phyloP scores from a whole-genome alignment of 2,888 invertebrate species.

The Cerceris ruficornis region DNA sequence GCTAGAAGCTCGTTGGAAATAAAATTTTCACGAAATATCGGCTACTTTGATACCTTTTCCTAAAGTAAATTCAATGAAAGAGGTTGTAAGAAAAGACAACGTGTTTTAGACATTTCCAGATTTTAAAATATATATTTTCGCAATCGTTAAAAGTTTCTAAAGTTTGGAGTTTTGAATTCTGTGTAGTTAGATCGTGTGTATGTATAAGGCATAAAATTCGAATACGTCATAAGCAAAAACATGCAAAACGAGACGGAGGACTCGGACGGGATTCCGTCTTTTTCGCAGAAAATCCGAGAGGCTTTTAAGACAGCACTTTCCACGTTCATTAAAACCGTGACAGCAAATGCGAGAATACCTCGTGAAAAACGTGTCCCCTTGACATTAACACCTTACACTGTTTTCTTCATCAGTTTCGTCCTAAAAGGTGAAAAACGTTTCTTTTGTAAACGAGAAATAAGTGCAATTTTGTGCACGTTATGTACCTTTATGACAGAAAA shows the following conservation, averaged over 20 bases:
- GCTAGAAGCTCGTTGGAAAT: too few species aligned
- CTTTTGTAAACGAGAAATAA: not conserved
- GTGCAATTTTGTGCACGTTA: not conserved
- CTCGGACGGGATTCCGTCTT: not conserved
- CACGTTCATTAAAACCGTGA: constrained; percentile 43
- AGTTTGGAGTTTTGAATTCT: not conserved
- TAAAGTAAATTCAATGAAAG: too few species aligned
- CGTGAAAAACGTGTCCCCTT: not conserved
- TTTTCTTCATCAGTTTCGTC: not conserved
- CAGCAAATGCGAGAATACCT: constrained; percentile 6
- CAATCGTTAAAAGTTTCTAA: not conserved
- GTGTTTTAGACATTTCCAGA: too few species aligned
- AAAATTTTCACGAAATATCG: too few species aligned
- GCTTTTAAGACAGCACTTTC: constrained; percentile 25
- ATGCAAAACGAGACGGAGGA: not conserved
- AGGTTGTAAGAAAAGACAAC: too few species aligned
- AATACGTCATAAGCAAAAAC: not conserved
- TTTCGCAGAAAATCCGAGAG: not conserved
- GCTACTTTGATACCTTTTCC: too few species aligned
- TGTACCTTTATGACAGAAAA: too few species aligned
- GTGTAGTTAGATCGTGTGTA: not conserved
- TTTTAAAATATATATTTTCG: too few species aligned
- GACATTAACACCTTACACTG: constrained; percentile 11
- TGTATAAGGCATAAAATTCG: not conserved
- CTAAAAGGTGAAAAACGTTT: not conserved